phyloP scores from a whole-genome alignment of 2,113 vertebrate genomes.

The Phalacrocorax pelagicus region DNA sequence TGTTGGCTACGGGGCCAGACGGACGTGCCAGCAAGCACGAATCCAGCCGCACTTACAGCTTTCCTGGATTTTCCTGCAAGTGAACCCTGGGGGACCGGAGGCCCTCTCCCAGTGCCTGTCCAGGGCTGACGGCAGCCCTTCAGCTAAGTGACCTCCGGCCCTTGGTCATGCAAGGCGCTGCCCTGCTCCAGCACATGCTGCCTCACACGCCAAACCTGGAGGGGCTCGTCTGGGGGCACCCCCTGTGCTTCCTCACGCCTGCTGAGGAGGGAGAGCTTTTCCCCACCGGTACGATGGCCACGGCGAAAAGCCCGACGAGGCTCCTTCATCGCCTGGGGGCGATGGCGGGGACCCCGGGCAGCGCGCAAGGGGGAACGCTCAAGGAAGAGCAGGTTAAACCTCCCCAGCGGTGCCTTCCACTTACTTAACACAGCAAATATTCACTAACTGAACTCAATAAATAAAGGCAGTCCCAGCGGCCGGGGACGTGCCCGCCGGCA shows the following conservation, averaged over 20 bases:
- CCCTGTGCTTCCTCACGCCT: neutral
- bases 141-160: neutral
- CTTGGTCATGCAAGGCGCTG: rapidly evolving
- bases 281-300: rapidly evolving
- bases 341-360: rapidly evolving
- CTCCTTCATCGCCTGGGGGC: neutral
- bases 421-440: neutral
- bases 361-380: rapidly evolving
- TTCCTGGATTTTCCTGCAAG: neutral
- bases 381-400: no score
- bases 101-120: neutral
- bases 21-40: rapidly evolving
- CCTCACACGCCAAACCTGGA: rapidly evolving
- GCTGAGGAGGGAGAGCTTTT: neutral
- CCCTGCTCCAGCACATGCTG: rapidly evolving
- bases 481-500: neutral
- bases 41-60: neutral
- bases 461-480: neutral
- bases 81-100: rapidly evolving
- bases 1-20: neutral
- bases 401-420: rapidly evolving
- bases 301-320: neutral
- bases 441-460: no score
- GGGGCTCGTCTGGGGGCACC: neutral
- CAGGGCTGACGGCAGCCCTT: neutral